These are phyloP conservation scores for Nasonia vitripennis DNA, from an alignment of 1,140 invertebrate species.

Conservation along the genomic window DNA sequence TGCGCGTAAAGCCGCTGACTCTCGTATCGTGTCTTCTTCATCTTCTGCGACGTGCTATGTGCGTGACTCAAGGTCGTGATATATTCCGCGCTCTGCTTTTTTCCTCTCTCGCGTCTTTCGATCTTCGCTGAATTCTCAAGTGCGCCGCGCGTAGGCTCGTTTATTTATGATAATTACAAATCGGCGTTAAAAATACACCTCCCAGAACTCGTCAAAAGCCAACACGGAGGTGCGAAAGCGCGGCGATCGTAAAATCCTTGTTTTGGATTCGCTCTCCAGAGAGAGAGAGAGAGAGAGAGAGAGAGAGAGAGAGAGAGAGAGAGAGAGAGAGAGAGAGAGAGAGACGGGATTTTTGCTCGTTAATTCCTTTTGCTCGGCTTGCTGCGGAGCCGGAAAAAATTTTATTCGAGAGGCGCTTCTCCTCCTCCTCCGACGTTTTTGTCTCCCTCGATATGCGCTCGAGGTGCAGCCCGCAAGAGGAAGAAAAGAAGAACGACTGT, in stretches of 20 bases:
- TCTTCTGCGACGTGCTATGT: neutral
- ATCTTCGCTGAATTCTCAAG: neutral
- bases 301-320: neutral
- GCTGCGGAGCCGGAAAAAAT: conserved; percentile 23
- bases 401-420: conserved; percentile 36
- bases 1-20: conserved; percentile 2
- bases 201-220: neutral
- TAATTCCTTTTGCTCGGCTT: conserved; percentile 43
- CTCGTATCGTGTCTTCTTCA: neutral
- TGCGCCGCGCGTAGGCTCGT: neutral
- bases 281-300: neutral
- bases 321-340: neutral
- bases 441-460: neutral
- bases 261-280: conserved; percentile 31
- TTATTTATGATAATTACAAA: neutral
- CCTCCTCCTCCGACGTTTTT: neutral
- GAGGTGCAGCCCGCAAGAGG: neutral
- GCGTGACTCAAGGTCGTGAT: neutral
- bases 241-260: conserved; percentile 47
- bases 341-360: conserved; percentile 49
- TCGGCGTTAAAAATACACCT: neutral
- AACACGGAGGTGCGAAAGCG: conserved; percentile 45
- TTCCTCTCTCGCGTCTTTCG: neutral
- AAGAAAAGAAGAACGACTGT: neutral
- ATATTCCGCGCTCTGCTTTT: neutral